phyloP scores from a whole-genome alignment of 2,113 vertebrate species.

The Callochromis pleurospilus region DNA sequence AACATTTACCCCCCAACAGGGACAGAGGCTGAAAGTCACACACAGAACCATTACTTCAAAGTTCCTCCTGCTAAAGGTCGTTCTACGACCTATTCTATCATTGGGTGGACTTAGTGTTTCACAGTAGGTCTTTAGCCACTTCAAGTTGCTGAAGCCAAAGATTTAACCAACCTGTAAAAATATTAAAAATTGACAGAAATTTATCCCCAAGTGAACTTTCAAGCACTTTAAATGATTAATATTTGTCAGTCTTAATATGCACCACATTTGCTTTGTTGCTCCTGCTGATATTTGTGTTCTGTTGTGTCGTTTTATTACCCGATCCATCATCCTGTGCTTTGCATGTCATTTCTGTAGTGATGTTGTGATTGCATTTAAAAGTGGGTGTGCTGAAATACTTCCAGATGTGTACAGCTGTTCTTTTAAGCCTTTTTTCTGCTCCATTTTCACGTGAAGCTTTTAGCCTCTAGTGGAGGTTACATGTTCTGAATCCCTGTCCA shows the following conservation, averaged over 20 bases:
- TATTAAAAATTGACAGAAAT: neutral
- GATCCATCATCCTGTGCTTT: neutral
- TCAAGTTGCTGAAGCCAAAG: neutral
- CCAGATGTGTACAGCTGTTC: neutral
- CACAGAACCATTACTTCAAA: neutral
- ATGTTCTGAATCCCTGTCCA: neutral
- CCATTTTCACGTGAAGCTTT: neutral
- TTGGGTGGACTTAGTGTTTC: neutral
- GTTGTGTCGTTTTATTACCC: neutral
- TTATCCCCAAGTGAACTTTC: neutral
- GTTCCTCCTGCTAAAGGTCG: neutral
- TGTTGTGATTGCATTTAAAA: neutral
- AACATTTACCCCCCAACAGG: neutral
- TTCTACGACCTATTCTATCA: neutral
- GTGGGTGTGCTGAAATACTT: neutral
- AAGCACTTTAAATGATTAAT: accelerated
- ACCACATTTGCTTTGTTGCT: neutral
- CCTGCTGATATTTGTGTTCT: neutral
- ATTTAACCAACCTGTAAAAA: neutral
- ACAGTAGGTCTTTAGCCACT: neutral
- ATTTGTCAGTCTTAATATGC: neutral
- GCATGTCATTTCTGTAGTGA: neutral
- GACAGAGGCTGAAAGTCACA: neutral
- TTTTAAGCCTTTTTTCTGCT: neutral
- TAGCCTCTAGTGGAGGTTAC: accelerated